Evolutionary conservation across 2,888 invertebrate species (phyloP), one percentile per base, ranked within the genome.

Genomic region (Meloe dianella): DNA sequence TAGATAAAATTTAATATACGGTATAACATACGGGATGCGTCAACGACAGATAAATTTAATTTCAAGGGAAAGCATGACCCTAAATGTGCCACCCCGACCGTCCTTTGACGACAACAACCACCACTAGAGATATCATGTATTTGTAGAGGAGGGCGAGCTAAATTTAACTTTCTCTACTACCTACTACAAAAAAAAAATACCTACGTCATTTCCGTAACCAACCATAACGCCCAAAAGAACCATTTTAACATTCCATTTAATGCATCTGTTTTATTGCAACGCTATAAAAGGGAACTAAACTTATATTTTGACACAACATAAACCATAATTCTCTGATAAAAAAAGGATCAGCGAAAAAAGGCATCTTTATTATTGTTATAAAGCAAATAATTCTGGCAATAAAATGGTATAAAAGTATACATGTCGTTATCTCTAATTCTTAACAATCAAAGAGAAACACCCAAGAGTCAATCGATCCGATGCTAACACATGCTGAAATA

Each of bases 401-500:
- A 67, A 67, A 67, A 62, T 57, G 67, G n/a, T n/a, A n/a, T n/a
- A n/a, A n/a, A n/a, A 27, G 27, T 64, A 67, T 67, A 71, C 69
- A 67, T 69, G 71, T 65, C 65, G 60, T 60, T 68, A 61, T 62
- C 65, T 64, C 66, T 62, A 64, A 65, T 66, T 61, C 60, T 27
- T 27, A 54, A 57, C 60, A 60, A 63, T 61, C 56, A 63, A 60
- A 60, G 24, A 22, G 38, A 32, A 65, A 51, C 51, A 67, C 67
- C 68, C 68, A 24, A 38, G 66, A 68, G 70, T 54, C 38, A 57
- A 22, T 38, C 66, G 63, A 71, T 71, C n/a, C 70, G 70, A 71
- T 69, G 62, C 57, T 62, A 64, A 62, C 65, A 66, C 65, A 66
- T 69, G 60, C 65, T 64, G 65, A 64, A 59, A 62, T 22, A 9